A percentile compares a stretch with the other conserved stretches of the same genome.
phyloP scores from a whole-genome alignment of 2,113 vertebrate species.

The Oreochromis tanganicae region DNA sequence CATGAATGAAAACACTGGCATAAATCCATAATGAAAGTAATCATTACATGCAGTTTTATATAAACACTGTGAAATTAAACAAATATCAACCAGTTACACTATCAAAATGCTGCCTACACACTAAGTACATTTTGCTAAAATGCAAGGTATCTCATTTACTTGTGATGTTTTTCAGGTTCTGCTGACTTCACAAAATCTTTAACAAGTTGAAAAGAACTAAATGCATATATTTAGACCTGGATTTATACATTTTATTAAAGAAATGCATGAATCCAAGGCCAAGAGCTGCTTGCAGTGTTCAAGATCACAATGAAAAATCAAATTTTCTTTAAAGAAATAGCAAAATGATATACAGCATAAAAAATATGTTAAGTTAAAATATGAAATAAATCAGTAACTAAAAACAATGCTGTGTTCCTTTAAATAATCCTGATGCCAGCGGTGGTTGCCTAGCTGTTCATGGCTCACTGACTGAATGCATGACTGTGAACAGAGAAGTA shows the following conservation, averaged over 20 bases:
- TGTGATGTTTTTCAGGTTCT: not conserved
- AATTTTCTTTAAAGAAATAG: not conserved
- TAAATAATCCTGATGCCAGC: constrained; percentile 8
- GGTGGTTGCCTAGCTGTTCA: not conserved
- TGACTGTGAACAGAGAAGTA: not conserved
- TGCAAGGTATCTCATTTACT: not conserved
- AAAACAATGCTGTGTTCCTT: not conserved
- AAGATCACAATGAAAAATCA: not conserved
- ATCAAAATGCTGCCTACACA: not conserved
- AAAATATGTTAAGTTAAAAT: not conserved
- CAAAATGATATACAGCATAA: not conserved
- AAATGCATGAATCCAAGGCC: not conserved
- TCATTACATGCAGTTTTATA: not conserved
- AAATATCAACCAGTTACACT: not conserved
- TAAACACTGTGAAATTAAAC: not conserved
- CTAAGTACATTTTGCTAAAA: not conserved
- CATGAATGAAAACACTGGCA: not conserved
- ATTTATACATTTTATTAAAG: not conserved
- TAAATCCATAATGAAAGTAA: not conserved
- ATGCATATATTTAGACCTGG: not conserved
- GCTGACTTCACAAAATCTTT: not conserved
- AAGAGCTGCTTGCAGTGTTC: not conserved
- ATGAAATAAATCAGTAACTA: not conserved
- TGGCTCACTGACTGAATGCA: not conserved
- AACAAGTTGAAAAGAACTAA: not conserved